Evolutionary conservation across 2,888 invertebrate genomes (phyloP).

Genomic region (Petrophora chlorosata): DNA sequence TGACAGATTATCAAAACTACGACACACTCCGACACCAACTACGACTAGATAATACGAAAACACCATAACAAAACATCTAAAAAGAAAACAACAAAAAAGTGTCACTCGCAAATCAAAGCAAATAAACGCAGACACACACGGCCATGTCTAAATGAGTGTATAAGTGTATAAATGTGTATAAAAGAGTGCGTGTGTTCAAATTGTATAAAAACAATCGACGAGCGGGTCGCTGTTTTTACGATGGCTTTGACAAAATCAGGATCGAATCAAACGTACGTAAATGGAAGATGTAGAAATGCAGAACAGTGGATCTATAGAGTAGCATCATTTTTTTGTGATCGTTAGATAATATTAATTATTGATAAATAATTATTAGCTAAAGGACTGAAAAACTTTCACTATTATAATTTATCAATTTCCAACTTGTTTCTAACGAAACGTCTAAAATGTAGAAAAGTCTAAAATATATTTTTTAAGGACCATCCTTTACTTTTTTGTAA

Average conservation of each 20-base stretch:
- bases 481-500: too few relatives aligned
- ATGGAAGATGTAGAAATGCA: constrained; percentile 69
- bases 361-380: too few relatives aligned
- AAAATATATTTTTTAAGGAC: too few relatives aligned
- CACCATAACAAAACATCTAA: constrained; percentile 66
- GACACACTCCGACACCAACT: constrained; percentile 63
- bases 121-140: constrained; percentile 64
- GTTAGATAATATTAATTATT: too few relatives aligned
- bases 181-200: constrained; percentile 60
- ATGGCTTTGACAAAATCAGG: constrained; percentile 79
- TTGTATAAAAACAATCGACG: constrained; percentile 81
- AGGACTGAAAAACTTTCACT: too few relatives aligned
- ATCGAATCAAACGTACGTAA: constrained; percentile 77
- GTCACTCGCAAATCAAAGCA: constrained; percentile 79
- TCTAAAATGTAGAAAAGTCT: too few relatives aligned
- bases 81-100: constrained; percentile 63
- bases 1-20: constrained; percentile 78
- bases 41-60: constrained; percentile 63
- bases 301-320: constrained; percentile 48
- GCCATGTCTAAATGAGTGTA: constrained; percentile 68
- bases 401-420: too few relatives aligned
- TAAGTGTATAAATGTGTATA: constrained; percentile 43
- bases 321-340: constrained; percentile 1
- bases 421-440: too few relatives aligned
- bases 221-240: constrained; percentile 72